Evolutionary conservation across 2,797 vertebrate genomes (phyloP), one percentile per base, ranked within the genome.

Genomic region (Orientallactaga sibirica): DNA sequence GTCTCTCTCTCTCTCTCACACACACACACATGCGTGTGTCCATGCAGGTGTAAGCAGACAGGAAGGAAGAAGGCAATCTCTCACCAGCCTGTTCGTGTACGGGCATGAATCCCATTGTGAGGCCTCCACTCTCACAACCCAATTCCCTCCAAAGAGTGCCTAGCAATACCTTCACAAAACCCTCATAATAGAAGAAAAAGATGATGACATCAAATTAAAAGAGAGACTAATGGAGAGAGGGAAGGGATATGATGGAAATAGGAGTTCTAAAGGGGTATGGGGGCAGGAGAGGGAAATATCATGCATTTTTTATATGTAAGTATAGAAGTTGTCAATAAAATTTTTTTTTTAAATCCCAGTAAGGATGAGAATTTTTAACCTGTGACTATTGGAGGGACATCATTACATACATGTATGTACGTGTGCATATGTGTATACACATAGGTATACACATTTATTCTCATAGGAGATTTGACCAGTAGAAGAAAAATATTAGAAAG

Each of bases 401-500:
- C 16, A 27, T 79, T 61, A 33, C 5, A 1, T 68, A 14, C 12
- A 2, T 18, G 33, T n/a, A 61, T 27, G 14, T 27, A 1, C 14
- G 33, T n/a, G 52, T 27, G 14, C 22, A 16, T 25, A 2, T 11
- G 9, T 58, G 29, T 43, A 41, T 19, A 10, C 2, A 52, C 8
- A 4, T 55, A 9, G 24, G 15, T 6, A n/a, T 29, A 41, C 7
- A 66, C 29, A 25, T 55, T 29, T 29, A 67, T 62, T 77, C 33
- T 73, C 29, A 68, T 3, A 84, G 66, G 2, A 85, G 16, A 27
- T 66, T 7, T 88, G 27, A 62, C 19, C 3, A 70, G 74, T 1
- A n/a, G 14, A n/a, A 24, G 9, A 76, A 41, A 87, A 93, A 62
- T 52, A 16, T 55, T 92, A 73, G n/a, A 25, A 89, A 71, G 2